These are phyloP conservation scores for Amblyopsis rosae DNA, from an alignment of 2,113 vertebrate species.

Conservation along the genomic window DNA sequence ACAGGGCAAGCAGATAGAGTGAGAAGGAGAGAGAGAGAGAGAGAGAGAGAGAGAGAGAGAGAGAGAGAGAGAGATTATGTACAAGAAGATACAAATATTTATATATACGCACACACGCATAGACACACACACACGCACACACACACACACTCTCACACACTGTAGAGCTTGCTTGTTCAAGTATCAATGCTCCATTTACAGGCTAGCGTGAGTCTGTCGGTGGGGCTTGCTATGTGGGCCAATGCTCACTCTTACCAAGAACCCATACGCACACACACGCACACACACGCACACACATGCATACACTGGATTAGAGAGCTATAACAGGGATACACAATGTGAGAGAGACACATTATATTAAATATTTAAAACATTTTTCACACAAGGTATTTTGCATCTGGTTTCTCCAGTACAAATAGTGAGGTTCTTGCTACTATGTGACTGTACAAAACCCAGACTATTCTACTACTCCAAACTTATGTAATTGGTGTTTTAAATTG, in stretches of 20 bases:
- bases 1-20: background rate
- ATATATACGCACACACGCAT: slow-evolving; percentile 6
- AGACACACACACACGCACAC: slow-evolving; percentile 11
- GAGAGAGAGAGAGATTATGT: slow-evolving; percentile 2
- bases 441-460: no score
- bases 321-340: no score
- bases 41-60: slow-evolving; percentile 6
- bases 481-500: no score
- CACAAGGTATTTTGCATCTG: no score
- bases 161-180: slow-evolving; percentile 23
- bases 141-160: no score
- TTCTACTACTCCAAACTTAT: no score
- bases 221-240: slow-evolving; percentile 23
- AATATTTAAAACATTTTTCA: no score
- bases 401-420: no score
- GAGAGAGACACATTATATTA: no score
- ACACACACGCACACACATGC: background rate
- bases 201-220: slow-evolving; percentile 46
- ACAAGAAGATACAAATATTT: no score
- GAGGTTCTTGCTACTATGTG: no score
- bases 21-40: background rate
- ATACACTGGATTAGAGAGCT: background rate
- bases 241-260: slow-evolving; percentile 28
- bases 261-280: slow-evolving; percentile 10
- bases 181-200: slow-evolving; percentile 69